phyloP scores from a whole-genome alignment of 2,113 vertebrate genomes.

The Tachysurus fulvidraco region DNA sequence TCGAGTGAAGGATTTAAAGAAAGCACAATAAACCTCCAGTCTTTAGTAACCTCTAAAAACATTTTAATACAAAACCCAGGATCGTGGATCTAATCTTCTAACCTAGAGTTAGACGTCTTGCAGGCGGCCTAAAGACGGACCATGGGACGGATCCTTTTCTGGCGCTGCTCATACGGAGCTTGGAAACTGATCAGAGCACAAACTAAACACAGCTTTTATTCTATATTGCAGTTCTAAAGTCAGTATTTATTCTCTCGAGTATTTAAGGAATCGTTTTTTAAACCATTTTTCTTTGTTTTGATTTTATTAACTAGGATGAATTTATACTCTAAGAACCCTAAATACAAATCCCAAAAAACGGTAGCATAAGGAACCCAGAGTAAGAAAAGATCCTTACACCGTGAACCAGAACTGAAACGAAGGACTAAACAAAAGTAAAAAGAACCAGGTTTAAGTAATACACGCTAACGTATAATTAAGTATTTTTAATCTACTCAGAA shows the following conservation, averaged over 20 bases:
- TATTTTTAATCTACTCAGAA: neutral
- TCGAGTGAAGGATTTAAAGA: neutral
- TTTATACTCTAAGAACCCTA: neutral
- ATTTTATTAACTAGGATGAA: neutral
- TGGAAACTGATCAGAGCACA: neutral
- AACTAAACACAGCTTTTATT: neutral
- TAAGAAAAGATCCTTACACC: neutral
- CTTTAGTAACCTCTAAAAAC: constrained; percentile 26
- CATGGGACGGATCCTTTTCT: constrained; percentile 62
- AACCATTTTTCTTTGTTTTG: neutral
- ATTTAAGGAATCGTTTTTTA: neutral
- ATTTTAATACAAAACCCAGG: neutral
- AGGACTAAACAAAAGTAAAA: neutral
- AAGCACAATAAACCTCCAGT: constrained; percentile 27
- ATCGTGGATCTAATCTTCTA: neutral
- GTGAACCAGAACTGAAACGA: neutral
- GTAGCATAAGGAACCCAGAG: neutral
- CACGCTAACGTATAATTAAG: neutral
- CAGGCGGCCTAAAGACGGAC: constrained; percentile 48
- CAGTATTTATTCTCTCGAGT: neutral
- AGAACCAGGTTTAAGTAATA: neutral
- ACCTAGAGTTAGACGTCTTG: constrained; percentile 36
- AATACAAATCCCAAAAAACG: neutral
- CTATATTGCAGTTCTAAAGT: neutral
- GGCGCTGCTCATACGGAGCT: constrained; percentile 64